Conservation (phyloP, 1,140 invertebrate genomes). For the Plutomurus gul region DNA sequence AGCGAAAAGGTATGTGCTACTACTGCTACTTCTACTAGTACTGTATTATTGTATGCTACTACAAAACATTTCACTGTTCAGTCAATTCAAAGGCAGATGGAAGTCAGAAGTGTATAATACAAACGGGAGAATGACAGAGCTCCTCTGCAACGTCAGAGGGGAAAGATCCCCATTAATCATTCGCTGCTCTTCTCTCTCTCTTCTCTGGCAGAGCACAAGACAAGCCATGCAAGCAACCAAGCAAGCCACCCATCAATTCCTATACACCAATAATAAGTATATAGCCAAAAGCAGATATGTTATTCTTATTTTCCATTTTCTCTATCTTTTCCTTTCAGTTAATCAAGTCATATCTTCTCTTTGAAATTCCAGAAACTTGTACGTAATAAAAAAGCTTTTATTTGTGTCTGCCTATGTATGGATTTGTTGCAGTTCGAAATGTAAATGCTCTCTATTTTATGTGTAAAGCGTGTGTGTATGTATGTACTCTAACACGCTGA, state of each 20-base stretch:
- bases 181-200: no score
- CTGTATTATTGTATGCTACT: background rate
- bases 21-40: background rate
- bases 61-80: background rate
- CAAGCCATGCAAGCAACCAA: background rate
- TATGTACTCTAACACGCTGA: no score
- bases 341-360: background rate
- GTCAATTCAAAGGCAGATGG: background rate
- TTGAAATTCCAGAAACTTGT: background rate
- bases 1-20: background rate
- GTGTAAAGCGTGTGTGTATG: no score
- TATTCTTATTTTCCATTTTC: background rate
- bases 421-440: no score
- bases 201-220: constrained; percentile 26
- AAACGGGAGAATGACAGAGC: constrained; percentile 39
- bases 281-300: no score
- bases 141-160: constrained; percentile 30
- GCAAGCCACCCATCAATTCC: background rate
- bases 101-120: constrained; percentile 20
- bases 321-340: background rate
- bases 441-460: no score
- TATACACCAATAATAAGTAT: constrained; percentile 1
- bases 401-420: no score
- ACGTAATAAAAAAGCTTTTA: no score
- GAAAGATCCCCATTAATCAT: constrained; percentile 47